Base-by-base conservation (phyloP, 1,140 invertebrate species). In the Zophobas morio region DNA sequence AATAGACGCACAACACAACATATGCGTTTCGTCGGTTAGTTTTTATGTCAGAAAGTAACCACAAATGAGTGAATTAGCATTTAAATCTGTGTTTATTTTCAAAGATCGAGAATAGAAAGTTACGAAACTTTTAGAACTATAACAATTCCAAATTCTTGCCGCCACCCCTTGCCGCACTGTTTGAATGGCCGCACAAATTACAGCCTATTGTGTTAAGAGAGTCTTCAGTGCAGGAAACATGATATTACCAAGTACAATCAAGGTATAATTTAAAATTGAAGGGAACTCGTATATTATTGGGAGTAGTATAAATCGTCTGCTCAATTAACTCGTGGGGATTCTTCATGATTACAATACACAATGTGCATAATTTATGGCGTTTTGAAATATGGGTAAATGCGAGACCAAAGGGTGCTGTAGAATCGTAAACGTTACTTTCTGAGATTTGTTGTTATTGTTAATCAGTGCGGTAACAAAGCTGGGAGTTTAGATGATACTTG, bases 11-110 rank as follows among this genome's bases (percentile, higher is more conserved):
- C 34, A 60, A 60, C 34, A 60, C 54, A 57, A 36, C 54, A 57
- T 35, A 57, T 46, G 60, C 39, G 60, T 66, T 66, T 66, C 60
- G 57, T 63, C 42, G 57, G 57, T 63, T 63, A 40, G 57, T 39
- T 63, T 63, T 63, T 63, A 63, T 63, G 57, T 42, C 57, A 20
- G 57, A 63, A 63, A 66, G 60, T 66, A 66, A 66, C 60, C 39
- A 42, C 60, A 40, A 66, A 66, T 66, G 60, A 66, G 39, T 66
- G 39, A 66, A 66, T 66, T 66, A 57, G 39, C 37, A 66, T 51
- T 51, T 51, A 51, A 51, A 51, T 51, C 49, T 20, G 49, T 66
- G 60, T 66, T 66, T 66, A 66, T 66, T 66, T 66, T 66, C 39
- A 66, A 20, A 42, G 39, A n/a, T 20, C 60, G 42, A 66, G 60